These are phyloP conservation scores for Oxyteleia sp. DNA, from an alignment of 2,888 invertebrate species.

Conservation along the genomic window DNA sequence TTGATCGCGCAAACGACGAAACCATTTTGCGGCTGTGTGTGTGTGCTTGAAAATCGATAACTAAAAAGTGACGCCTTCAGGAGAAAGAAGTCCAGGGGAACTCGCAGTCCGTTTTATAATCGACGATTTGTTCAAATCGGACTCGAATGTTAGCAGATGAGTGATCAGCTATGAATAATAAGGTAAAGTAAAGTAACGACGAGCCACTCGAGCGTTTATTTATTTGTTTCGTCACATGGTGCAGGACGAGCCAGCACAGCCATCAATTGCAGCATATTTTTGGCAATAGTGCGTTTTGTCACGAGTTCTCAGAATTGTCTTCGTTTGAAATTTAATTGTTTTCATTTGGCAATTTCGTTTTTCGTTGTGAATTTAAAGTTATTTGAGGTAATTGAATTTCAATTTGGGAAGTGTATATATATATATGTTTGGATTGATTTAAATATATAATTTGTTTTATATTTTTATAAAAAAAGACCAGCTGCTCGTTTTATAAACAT, in stretches of 20 bases:
- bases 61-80: slow-evolving; percentile 53
- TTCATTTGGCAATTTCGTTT: too few relatives aligned
- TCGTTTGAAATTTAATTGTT: too few relatives aligned
- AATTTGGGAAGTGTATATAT: too few relatives aligned
- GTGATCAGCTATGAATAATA: slow-evolving; percentile 48
- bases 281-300: too few relatives aligned
- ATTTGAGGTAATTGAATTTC: too few relatives aligned
- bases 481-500: too few relatives aligned
- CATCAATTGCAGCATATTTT: slow-evolving; percentile 24
- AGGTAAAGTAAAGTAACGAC: slow-evolving; percentile 17
- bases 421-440: too few relatives aligned
- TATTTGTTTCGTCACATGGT: neutral
- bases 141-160: slow-evolving; percentile 34
- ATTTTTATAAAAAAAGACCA: too few relatives aligned
- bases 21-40: slow-evolving; percentile 45
- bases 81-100: slow-evolving; percentile 20
- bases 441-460: too few relatives aligned
- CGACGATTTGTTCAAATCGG: neutral
- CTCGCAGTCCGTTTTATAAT: neutral
- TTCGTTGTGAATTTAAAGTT: too few relatives aligned
- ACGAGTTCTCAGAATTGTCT: too few relatives aligned
- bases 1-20: slow-evolving; percentile 8
- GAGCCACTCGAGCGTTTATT: too few relatives aligned
- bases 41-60: slow-evolving; percentile 50
- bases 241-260: neutral